Percentiles rank a stretch among this genome's conserved stretches.
These are phyloP conservation scores for Panopea generosa DNA, from an alignment of 2,888 invertebrate genomes.

Conservation along the genomic window DNA sequence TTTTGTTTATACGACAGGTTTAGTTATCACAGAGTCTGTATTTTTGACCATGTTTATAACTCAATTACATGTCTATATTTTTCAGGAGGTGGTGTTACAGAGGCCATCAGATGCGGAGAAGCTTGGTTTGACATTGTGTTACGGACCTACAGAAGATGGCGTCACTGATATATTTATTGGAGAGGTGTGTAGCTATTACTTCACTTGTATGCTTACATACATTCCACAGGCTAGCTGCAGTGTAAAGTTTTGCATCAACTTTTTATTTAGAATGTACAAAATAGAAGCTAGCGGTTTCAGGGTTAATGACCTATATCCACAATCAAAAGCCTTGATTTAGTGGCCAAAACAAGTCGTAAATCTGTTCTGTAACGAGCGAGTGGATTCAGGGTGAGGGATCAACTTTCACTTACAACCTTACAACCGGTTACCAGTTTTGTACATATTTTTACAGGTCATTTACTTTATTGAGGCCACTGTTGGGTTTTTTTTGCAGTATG, in stretches of 20 bases:
- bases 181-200: slow-evolving; percentile 86
- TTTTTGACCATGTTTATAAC: too few species aligned
- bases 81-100: slow-evolving; percentile 89
- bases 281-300: too few species aligned
- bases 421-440: neutral
- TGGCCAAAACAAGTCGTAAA: slow-evolving; percentile 1
- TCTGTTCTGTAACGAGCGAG: slow-evolving; percentile 3
- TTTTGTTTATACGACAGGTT: too few species aligned
- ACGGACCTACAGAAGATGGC: slow-evolving; percentile 88
- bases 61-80: slow-evolving; percentile 49
- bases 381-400: slow-evolving; percentile 1
- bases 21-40: too few species aligned
- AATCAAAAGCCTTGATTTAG: neutral
- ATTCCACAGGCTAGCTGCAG: too few species aligned
- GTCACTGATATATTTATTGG: slow-evolving; percentile 90
- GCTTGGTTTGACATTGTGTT: slow-evolving; percentile 90
- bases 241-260: too few species aligned
- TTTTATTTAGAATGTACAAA: too few species aligned
- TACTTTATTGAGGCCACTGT: neutral
- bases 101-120: slow-evolving; percentile 88
- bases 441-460: slow-evolving; percentile 8
- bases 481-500: too few species aligned
- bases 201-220: too few species aligned
- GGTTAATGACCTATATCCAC: slow-evolving; percentile 7
- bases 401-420: neutral